A percentile compares a stretch with the other conserved stretches of the same genome.
phyloP scores from a whole-genome alignment of 2,888 invertebrate genomes.

The Xanthia togata region DNA sequence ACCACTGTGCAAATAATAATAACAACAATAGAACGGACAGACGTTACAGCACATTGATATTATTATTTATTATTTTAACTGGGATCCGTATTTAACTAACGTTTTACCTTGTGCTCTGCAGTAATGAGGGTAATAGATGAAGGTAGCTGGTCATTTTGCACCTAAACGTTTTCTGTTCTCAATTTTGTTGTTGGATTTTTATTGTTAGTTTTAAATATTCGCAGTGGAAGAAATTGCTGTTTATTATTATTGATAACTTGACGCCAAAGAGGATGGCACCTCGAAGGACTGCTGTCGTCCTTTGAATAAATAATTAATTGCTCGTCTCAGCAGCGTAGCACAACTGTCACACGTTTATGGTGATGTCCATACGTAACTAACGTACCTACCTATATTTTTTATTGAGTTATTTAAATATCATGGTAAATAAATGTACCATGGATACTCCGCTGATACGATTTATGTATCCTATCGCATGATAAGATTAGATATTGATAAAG shows the following conservation, averaged over 20 bases:
- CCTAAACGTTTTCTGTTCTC: not conserved
- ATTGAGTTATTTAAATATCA: conserved; percentile 32
- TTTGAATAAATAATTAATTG: conserved; percentile 63
- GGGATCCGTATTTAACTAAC: conserved; percentile 6
- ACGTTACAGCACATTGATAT: conserved; percentile 10
- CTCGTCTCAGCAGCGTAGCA: conserved; percentile 25
- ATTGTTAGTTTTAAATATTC: not conserved
- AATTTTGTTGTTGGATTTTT: not conserved
- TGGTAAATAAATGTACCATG: conserved; percentile 18
- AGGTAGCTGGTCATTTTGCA: conserved; percentile 6
- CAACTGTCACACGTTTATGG: conserved; percentile 37
- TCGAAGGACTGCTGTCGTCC: conserved; percentile 49
- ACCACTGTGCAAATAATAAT: conserved; percentile 34
- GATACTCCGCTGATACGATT: conserved; percentile 12
- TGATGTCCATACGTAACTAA: conserved; percentile 22
- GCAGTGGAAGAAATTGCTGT: not conserved
- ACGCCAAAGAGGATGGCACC: conserved; percentile 37
- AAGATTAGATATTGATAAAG: conserved; percentile 35
- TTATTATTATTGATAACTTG: conserved; percentile 17
- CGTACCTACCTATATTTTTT: conserved; percentile 9
- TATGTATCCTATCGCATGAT: conserved; percentile 27
- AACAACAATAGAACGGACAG: conserved; percentile 33
- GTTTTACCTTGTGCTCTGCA: conserved; percentile 11
- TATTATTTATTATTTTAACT: conserved; percentile 19
- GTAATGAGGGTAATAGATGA: conserved; percentile 8